Evolutionary conservation across 2,113 vertebrate genomes (phyloP), one percentile per base, ranked within the genome.

Genomic region (Saccopteryx bilineata): DNA sequence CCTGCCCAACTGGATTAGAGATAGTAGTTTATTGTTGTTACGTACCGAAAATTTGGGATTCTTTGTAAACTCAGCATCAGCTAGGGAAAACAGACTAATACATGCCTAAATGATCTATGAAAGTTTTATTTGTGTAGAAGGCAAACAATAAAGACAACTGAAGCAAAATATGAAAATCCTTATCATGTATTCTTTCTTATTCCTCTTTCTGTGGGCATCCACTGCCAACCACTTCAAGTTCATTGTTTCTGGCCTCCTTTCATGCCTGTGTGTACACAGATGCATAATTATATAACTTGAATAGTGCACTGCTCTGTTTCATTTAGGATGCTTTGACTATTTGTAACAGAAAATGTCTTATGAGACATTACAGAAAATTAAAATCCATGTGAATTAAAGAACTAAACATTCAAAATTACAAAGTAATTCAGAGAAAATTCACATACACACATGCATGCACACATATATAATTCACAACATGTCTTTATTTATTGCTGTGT

Each of bases 371-470:
- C 13, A 54, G 66, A 46, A 74, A 68, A 87, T 60, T 92, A 54
- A 81, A 31, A 12, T 85, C 23, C 23, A 21, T 39, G 39, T 79
- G 56, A 2, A 58, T 89, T 92, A 65, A 84, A 91, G 14, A 89
- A 46, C 8, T 72, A 60, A 63, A 74, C 14, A 83, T 78, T 69
- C 78, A 91, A 71, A 84, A 83, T 26, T 71, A 56, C 76, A 14
- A 88, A 65, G 60, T 81, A 78, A 39, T 85, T 93, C n/a, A 33
- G 68, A 87, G 76, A 74, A 88, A 88, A 87, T 66, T 3, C 11
- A 52, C 52, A 39, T 5, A 19, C 0, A 56, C 2, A 74, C 1
- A 50, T 9, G 13, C 14, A 52, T 23, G 63, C 14, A 28, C 1
- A 60, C 1, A 54, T 14, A 28, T 24, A 13, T 7, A 72, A 82